phyloP scores from a whole-genome alignment of 2,888 invertebrate species.

The Drosophila dives region DNA sequence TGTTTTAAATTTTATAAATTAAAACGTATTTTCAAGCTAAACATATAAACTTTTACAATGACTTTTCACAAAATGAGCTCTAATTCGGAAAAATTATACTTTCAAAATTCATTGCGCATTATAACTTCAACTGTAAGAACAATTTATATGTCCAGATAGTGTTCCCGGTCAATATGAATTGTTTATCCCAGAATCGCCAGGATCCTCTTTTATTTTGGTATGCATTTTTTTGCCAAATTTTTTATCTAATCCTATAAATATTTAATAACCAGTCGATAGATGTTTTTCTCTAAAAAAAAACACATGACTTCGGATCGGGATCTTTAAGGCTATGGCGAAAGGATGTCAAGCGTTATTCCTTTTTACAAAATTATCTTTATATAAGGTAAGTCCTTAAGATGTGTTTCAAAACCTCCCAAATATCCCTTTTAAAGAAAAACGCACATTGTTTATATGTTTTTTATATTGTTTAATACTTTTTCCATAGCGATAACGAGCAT shows the following conservation, averaged over 20 bases:
- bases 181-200: not conserved
- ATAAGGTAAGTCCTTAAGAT: not conserved
- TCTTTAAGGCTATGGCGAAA: not conserved
- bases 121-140: not conserved
- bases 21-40: not conserved
- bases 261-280: not conserved
- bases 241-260: not conserved
- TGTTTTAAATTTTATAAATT: not conserved
- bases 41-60: not conserved
- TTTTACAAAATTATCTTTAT: not conserved
- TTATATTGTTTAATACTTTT: constrained; percentile 67
- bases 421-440: not conserved
- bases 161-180: too few species aligned
- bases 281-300: not conserved
- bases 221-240: not conserved
- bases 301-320: not conserved
- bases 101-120: not conserved
- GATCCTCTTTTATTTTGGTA: too few species aligned
- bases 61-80: not conserved
- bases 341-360: not conserved
- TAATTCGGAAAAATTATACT: not conserved
- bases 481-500: constrained; percentile 46
- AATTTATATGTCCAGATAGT: too few species aligned
- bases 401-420: not conserved
- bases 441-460: constrained; percentile 19